Conservation (phyloP, 2,797 vertebrate species). For the Sebastes hubbsi region DNA sequence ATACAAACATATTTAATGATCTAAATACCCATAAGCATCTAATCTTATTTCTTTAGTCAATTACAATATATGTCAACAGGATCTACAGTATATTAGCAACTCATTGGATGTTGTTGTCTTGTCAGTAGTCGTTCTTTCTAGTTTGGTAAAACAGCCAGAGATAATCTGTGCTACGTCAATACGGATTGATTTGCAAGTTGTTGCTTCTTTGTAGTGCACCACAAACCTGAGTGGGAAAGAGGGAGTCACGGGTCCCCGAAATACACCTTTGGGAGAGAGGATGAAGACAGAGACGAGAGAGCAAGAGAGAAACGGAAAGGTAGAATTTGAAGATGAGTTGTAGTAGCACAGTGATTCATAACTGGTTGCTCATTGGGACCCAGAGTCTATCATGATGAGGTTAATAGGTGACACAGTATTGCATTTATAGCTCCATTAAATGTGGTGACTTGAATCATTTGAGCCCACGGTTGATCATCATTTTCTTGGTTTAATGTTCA, state of each 20-base stretch:
- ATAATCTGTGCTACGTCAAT: slow-evolving; percentile 20
- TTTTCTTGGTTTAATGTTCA: not conserved
- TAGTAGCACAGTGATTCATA: slow-evolving; percentile 31
- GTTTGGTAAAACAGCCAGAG: slow-evolving; percentile 23
- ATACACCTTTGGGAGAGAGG: slow-evolving; percentile 21
- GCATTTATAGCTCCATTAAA: slow-evolving; percentile 17
- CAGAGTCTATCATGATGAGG: slow-evolving; percentile 7
- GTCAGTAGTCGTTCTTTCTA: not conserved
- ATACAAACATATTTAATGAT: not conserved
- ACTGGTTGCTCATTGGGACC: slow-evolving; percentile 30
- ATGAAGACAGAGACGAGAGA: slow-evolving; percentile 49
- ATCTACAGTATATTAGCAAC: not conserved
- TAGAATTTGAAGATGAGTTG: slow-evolving; percentile 32
- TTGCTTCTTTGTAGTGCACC: slow-evolving; percentile 61
- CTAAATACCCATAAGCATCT: not conserved
- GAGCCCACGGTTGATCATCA: not conserved
- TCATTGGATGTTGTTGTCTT: slow-evolving; percentile 6
- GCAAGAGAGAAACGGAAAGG: slow-evolving; percentile 67
- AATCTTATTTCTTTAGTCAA: not conserved
- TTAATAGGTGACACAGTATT: slow-evolving; percentile 8
- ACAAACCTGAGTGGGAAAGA: slow-evolving; percentile 29
- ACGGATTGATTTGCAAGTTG: slow-evolving; percentile 48
- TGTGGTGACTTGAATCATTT: not conserved
- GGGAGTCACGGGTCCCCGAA: slow-evolving; percentile 21
- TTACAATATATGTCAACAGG: not conserved